Evolutionary conservation across 2,888 invertebrate species (phyloP), one percentile per base, ranked within the genome.

Genomic region (Sialis fuliginosa): DNA sequence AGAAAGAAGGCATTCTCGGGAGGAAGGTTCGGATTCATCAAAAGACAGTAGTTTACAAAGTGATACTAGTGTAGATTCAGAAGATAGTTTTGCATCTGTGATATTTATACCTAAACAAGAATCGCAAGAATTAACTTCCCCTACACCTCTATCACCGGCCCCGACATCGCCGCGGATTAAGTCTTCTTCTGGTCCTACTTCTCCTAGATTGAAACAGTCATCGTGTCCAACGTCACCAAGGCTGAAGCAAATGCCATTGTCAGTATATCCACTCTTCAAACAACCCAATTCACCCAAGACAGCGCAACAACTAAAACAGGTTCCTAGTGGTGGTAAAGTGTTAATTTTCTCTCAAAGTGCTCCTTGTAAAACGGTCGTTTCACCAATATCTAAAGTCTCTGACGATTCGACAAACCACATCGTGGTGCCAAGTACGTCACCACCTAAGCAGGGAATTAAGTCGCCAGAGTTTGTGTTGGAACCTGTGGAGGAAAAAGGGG

Each of bases 11-110:
- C 78, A 81, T 57, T 89, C 89, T 0, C 77, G 79, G 53, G 90
- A 90, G 63, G 89, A 89, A 56, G 89, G 89, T 9, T 90, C 90
- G 0, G 87, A 87, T 60, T 86, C 86, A 6, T 86, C 86, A 2
- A 87, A 87, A 65, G 87, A 87, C 56, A 85, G 88, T 61, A 90
- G 90, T 61, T 71, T 91, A 49, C 91, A 91, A 65, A 90, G 90
- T 62, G 92, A 92, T 60, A 91, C 91, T 1, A 90, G 90, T 65
- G 86, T 91, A 34, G 92, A 92, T 62, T 89, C 89, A 1, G 91
- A 92, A 62, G 91, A 92, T 59, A 90, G 89, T 63, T 89, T 91
- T 59, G 89, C 90, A 48, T 90, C 90, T 52, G 91, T 92, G 42
- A 91, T 92, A 58, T 90, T 82, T 60, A 82, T 90, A 57, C 89